Evolutionary conservation across 2,888 invertebrate species (phyloP).

Genomic region (Sesia apiformis): DNA sequence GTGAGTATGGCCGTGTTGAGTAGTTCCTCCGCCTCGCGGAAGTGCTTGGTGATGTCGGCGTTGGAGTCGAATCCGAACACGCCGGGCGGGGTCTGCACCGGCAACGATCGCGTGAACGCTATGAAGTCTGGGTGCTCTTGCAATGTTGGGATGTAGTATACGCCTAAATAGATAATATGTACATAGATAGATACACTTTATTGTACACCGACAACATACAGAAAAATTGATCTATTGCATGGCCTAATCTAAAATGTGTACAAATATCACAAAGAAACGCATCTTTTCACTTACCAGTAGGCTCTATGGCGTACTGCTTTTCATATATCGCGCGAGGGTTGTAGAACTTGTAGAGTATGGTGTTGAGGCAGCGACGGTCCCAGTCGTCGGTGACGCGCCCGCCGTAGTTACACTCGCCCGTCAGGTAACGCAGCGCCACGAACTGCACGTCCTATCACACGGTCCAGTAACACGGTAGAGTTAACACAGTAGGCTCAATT

Average conservation of each 20-base stretch:
- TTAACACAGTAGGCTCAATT: no score
- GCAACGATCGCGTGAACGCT: conserved; percentile 79
- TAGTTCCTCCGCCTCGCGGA: conserved; percentile 87
- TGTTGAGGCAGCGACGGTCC: conserved; percentile 90
- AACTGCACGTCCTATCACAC: conserved; percentile 80
- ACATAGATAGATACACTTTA: neutral
- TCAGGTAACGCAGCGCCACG: conserved; percentile 90
- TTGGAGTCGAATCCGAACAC: conserved; percentile 96
- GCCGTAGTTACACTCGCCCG: conserved; percentile 97
- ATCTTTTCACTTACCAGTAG: conserved; percentile 52
- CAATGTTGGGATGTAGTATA: conserved; percentile 82
- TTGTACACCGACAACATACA: neutral
- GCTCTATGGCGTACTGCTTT: conserved; percentile 79
- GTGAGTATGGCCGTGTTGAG: conserved; percentile 83
- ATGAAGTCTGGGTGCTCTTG: conserved; percentile 83
- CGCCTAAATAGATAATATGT: conserved; percentile 41
- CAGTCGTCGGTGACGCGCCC: conserved; percentile 97
- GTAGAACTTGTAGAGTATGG: conserved; percentile 88
- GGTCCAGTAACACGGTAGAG: no score
- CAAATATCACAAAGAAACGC: neutral
- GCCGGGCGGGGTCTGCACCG: conserved; percentile 84
- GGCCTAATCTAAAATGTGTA: conserved; percentile 73
- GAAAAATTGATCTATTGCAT: conserved; percentile 21
- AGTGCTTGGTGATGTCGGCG: conserved; percentile 94
- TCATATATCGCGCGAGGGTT: conserved; percentile 78